These are phyloP conservation scores for Heliangelus exortis DNA, from an alignment of 2,797 vertebrate species.

Conservation along the genomic window DNA sequence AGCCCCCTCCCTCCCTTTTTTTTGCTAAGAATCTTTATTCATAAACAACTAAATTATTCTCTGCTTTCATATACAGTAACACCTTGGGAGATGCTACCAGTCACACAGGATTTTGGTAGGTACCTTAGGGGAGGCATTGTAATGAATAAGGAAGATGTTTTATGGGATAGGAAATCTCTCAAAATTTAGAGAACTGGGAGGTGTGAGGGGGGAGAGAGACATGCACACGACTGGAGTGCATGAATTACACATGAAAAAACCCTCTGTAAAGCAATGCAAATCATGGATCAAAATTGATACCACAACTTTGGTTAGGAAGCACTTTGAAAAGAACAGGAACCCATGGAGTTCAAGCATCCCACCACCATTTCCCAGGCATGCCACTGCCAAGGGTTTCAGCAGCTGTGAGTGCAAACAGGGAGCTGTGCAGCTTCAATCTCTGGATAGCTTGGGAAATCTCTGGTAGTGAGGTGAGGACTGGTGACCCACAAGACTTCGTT, in stretches of 20 bases:
- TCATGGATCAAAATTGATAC: not conserved
- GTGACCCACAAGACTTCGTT: not conserved
- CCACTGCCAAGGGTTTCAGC: not conserved
- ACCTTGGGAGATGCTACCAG: constrained; percentile 65
- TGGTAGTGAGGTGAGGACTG: not conserved
- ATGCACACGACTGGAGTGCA: not conserved
- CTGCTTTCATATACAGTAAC: constrained; percentile 57
- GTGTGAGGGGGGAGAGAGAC: not conserved
- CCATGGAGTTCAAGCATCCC: not conserved
- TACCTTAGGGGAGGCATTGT: constrained; percentile 31
- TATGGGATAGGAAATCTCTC: constrained; percentile 47
- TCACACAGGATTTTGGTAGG: constrained; percentile 63
- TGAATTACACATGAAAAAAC: constrained; percentile 47
- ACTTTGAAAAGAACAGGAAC: constrained; percentile 55
- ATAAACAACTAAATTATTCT: constrained; percentile 71
- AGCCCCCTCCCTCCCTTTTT: not conserved
- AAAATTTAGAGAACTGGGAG: constrained; percentile 23
- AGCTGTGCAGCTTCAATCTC: not conserved
- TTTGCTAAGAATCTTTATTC: constrained; percentile 67
- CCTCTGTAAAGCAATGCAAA: constrained; percentile 56
- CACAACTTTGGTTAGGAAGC: not conserved
- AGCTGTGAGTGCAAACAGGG: not conserved
- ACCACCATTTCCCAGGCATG: not conserved
- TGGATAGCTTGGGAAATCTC: not conserved
- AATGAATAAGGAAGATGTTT: constrained; percentile 49